Evolutionary conservation across 2,797 vertebrate species (phyloP).

Genomic region (Acanthornis magna): DNA sequence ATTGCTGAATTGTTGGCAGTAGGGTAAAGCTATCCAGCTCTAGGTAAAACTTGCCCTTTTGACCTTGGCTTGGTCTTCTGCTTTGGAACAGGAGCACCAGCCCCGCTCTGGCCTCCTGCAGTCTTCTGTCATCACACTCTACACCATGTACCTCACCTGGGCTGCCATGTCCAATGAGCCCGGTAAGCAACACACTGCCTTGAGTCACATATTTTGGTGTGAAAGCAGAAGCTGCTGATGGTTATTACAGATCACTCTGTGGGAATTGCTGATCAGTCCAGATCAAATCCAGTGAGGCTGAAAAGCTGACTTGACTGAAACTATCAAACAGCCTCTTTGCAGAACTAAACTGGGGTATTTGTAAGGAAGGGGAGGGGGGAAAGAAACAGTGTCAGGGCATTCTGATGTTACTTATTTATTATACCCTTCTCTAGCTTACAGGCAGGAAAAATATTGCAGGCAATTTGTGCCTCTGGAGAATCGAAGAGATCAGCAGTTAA

Average conservation of each 20-base stretch:
- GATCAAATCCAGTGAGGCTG: neutral
- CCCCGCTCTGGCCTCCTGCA: constrained; percentile 89
- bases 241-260: neutral
- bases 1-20: neutral
- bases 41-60: neutral
- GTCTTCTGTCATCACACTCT: constrained; percentile 91
- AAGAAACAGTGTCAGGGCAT: neutral
- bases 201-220: neutral
- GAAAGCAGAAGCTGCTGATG: neutral
- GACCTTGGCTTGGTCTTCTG: neutral
- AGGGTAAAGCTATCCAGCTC: neutral
- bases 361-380: neutral
- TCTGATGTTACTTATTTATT: neutral
- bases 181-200: constrained; percentile 76
- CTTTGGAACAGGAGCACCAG: constrained; percentile 80
- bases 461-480: neutral
- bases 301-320: neutral
- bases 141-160: constrained; percentile 94
- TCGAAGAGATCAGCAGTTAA: neutral
- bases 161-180: constrained; percentile 93
- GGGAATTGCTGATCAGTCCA: neutral
- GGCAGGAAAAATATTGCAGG: neutral
- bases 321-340: neutral
- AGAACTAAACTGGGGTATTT: neutral
- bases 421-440: neutral